A percentile compares a stretch with the other conserved stretches of the same genome.
Conservation (phyloP, 2,797 vertebrate species). For the Tiaroga cobitis region DNA sequence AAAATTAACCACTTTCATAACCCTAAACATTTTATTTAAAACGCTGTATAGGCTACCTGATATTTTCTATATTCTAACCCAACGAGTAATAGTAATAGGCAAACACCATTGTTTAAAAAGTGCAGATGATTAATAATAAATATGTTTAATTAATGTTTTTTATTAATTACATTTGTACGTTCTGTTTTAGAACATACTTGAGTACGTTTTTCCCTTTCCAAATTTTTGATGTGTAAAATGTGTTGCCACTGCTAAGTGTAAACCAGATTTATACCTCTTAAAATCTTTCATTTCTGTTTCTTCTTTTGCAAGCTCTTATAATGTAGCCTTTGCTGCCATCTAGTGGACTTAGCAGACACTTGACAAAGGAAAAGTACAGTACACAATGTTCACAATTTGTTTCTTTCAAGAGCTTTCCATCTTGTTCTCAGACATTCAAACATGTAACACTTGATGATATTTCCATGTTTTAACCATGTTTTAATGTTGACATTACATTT, state of each 20-base stretch:
- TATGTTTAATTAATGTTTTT: neutral
- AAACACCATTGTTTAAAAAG: neutral
- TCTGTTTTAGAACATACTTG: neutral
- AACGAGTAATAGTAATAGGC: neutral
- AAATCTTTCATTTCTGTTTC: neutral
- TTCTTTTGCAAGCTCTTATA: neutral
- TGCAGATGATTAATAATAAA: neutral
- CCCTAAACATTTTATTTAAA: neutral
- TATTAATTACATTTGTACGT: neutral
- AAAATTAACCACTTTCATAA: neutral
- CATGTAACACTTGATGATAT: constrained; percentile 66
- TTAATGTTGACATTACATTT: constrained; percentile 78
- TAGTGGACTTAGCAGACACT: constrained; percentile 9
- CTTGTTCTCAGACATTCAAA: constrained; percentile 19
- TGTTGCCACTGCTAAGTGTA: neutral
- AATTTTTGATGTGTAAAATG: neutral
- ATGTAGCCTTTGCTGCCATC: neutral
- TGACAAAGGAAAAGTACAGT: neutral
- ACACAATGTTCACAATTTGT: neutral
- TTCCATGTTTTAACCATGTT: constrained; percentile 53
- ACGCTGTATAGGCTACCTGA: neutral
- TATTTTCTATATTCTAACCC: neutral
- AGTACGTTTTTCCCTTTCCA: neutral
- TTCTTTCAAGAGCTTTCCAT: neutral
- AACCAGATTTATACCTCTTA: neutral